Base-by-base conservation (phyloP, 2,113 vertebrate species). In the Cyrtonyx montezumae region DNA sequence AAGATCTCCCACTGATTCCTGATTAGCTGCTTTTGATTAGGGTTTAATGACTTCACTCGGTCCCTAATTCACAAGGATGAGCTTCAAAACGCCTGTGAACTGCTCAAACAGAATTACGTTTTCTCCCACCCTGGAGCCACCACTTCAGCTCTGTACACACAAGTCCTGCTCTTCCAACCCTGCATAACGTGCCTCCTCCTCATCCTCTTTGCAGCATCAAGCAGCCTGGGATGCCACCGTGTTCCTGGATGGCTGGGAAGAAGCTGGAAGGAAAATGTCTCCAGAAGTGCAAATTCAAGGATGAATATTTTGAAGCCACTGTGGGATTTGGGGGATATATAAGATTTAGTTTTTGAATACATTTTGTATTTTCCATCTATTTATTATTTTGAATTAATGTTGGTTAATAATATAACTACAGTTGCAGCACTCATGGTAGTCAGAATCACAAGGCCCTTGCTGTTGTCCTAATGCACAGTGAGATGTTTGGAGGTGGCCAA, bases 21-120 rank as follows among this genome's bases (percentile, higher is more conserved):
- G 97, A 98, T 98, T 97, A 98, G 96, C 96, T 96, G 90, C 91
- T 95, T 97, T 97, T 97, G 97, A 98, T 98, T 98, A 97, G 97
- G 93, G 89, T 86, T 95, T 97, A 97, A 97, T 95, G 97, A 96
- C 96, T 98, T 97, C 93, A 91, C 91, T 97, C 1, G 2, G 48
- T 59, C 94, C 95, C 90, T 96, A 95, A 97, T 96, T 97, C 90
- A 84, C 91, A 93, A 71, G 96, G 83, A 97, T 14, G 74, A 94
- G 68, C 45, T 93, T 88, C 40, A 32, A 92, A 96, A 96, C 61
- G 93, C 88, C 95, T 95, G 63, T 15, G 40, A 96, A 95, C 83
- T 90, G 78, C 91, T 97, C 73, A 82, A 83, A 96, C 48, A 86
- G 78, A 96, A 93, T 93, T 90, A 79, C 37, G 49, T 93, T 96